Evolutionary conservation across 2,113 vertebrate species (phyloP).

Genomic region (Cheilinus undulatus): DNA sequence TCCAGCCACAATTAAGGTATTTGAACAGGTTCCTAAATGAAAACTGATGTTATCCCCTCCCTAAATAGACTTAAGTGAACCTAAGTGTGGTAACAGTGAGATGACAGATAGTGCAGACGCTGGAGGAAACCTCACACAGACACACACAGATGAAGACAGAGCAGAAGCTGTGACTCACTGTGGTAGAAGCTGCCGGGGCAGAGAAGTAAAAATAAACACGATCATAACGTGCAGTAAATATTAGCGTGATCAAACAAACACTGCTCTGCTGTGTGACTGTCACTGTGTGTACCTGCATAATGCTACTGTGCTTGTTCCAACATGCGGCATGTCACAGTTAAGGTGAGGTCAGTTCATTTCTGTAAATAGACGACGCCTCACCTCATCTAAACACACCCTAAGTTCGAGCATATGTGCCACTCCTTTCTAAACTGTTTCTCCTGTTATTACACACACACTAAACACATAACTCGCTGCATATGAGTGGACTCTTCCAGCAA

Average conservation of each 20-base stretch:
- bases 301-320: constrained; percentile 17
- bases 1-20: no score
- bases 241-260: not conserved
- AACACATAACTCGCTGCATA: constrained; percentile 19
- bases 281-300: not conserved
- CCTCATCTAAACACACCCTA: constrained; percentile 30
- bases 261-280: not conserved
- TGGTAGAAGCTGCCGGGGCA: constrained; percentile 11
- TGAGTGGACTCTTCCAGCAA: constrained; percentile 34
- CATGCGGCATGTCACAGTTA: not conserved
- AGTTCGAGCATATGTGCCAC: constrained; percentile 35
- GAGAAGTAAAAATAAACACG: constrained; percentile 37
- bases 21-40: no score
- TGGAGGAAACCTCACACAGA: not conserved
- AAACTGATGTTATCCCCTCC: not conserved
- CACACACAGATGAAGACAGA: constrained; percentile 1
- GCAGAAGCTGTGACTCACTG: constrained; percentile 29
- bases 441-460: constrained; percentile 52
- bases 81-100: not conserved
- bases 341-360: constrained; percentile 18
- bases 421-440: constrained; percentile 29
- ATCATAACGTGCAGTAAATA: not conserved
- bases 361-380: constrained; percentile 15
- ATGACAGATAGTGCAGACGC: not conserved
- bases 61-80: not conserved